Percentiles rank a stretch among this genome's conserved stretches.
phyloP scores from a whole-genome alignment of 2,113 vertebrate genomes.

The Spea bombifrons region DNA sequence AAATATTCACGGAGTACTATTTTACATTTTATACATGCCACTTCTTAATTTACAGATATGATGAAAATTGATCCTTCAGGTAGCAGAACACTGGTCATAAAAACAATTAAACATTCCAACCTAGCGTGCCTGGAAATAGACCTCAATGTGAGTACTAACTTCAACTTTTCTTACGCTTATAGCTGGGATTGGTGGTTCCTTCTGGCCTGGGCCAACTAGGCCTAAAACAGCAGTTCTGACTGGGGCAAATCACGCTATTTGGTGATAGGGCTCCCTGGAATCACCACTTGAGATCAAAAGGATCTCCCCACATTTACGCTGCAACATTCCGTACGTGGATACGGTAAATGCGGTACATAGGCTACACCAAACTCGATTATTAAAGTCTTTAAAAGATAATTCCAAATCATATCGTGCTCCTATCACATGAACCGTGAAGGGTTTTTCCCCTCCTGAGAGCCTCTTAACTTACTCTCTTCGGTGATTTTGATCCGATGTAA shows the following conservation, averaged over 20 bases:
- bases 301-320: neutral
- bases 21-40: too few species aligned
- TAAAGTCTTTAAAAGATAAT: too few species aligned
- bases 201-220: neutral
- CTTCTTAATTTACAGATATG: neutral
- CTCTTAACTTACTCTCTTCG: too few species aligned
- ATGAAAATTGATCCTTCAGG: slow-evolving; percentile 7
- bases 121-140: neutral
- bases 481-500: neutral
- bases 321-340: too few species aligned
- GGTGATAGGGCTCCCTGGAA: neutral
- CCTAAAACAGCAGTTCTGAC: too few species aligned
- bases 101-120: neutral
- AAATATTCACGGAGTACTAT: too few species aligned
- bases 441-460: too few species aligned
- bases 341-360: too few species aligned
- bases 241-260: too few species aligned
- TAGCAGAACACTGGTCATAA: neutral
- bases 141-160: slow-evolving; percentile 5
- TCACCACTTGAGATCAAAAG: neutral
- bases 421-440: too few species aligned
- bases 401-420: too few species aligned
- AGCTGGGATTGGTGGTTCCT: neutral
- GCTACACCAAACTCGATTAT: too few species aligned
- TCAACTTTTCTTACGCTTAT: neutral